Evolutionary conservation across 30 jellyfish, hydroid and myxozoan genomes (phyloP), one percentile per base, ranked within the genome.

Genomic region (Aurelia sp.): DNA sequence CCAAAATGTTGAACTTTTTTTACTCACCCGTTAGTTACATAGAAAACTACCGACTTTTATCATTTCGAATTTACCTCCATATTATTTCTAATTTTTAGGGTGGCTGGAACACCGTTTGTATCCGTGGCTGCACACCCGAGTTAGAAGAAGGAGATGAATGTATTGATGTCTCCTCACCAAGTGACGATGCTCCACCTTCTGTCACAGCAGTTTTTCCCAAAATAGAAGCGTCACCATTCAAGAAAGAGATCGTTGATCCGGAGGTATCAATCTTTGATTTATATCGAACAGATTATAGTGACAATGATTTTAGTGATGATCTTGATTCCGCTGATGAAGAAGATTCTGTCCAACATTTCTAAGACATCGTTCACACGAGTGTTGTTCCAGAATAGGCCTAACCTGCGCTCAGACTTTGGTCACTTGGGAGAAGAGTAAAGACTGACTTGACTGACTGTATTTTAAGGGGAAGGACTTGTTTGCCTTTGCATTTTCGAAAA

Each of bases 71-170:
- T 40, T 40, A 40, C 51, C 51, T 40, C 51, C 51, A 4, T 40
- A 40, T 3, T 6, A 40, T 58, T 4, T 16, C 27, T 58, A 2
- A 58, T 30, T 80, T 81, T 18, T 70, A 90, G 97, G 91, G 91
- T 51, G 92, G 78, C 70, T 90, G 97, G 97, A 73, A 63, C 61
- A 70, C 93, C 2, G 84, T 90, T 18, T 90, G 97, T 78, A 75
- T 74, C 53, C 97, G 97, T 35, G 92, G 92, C 1, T 83, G 80
- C 70, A 24, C 86, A 1, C 80, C 92, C 4, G 86, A 83, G 19
- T 73, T 83, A 30, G 65, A n/a, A 47, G 92, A 83, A 65, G 92
- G 86, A 18, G 92, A 70, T n/a, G 92, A 83, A 60, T 83, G 92
- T 44, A 44, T 62, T 15, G 92, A 83, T 44, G 40, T n/a, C 41